These are phyloP conservation scores for Clarias macrocephalus DNA, from an alignment of 2,113 vertebrate genomes.

Conservation along the genomic window DNA sequence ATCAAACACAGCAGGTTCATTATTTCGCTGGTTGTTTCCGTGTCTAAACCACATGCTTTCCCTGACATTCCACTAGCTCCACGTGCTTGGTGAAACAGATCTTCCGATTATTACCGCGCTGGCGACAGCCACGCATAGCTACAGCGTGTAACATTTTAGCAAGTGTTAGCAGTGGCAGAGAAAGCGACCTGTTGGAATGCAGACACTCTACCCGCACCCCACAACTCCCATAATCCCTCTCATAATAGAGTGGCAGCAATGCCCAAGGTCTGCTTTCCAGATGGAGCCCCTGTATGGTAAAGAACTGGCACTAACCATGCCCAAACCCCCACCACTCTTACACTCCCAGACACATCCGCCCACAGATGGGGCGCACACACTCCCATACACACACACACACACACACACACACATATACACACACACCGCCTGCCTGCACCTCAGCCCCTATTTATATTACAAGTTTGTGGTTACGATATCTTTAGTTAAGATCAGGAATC, in stretches of 20 bases:
- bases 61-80: conserved; percentile 27
- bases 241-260: conserved; percentile 59
- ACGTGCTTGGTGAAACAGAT: conserved; percentile 15
- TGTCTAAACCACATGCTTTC: conserved; percentile 28
- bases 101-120: conserved; percentile 30
- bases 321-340: conserved; percentile 21
- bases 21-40: conserved; percentile 17
- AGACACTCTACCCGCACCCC: conserved; percentile 50
- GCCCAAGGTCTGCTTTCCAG: conserved; percentile 54
- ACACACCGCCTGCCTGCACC: neutral
- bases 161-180: conserved; percentile 51
- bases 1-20: conserved; percentile 37
- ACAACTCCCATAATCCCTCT: conserved; percentile 60
- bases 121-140: conserved; percentile 27
- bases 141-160: conserved; percentile 46
- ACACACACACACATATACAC: conserved; percentile 5
- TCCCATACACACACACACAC: neutral
- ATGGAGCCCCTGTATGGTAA: conserved; percentile 51
- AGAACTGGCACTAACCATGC: conserved; percentile 47
- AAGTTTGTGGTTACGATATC: neutral
- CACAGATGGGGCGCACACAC: conserved; percentile 7
- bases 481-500: conserved; percentile 18
- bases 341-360: conserved; percentile 26
- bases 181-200: conserved; percentile 53
- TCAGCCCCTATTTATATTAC: neutral